Percentiles rank a stretch among this genome's conserved stretches.
Conservation (phyloP, 2,888 invertebrate genomes). For the Drosophila maculinotata region DNA sequence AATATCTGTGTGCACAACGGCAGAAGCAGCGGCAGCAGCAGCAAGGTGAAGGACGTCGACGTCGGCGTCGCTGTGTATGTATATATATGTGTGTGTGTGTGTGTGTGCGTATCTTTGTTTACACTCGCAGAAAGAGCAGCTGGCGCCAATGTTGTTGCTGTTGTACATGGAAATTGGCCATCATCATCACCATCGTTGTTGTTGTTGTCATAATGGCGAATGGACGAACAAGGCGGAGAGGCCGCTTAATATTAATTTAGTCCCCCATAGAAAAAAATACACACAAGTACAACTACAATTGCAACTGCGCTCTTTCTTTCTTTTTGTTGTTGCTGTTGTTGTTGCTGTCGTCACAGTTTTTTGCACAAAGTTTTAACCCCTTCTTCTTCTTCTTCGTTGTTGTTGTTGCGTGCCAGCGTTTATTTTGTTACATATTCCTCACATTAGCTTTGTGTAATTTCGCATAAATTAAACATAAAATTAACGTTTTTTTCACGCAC, state of each 20-base stretch:
- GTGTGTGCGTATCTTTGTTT: slow-evolving; percentile 62
- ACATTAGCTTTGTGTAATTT: slow-evolving; percentile 58
- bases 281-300: slow-evolving; percentile 25
- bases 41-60: slow-evolving; percentile 78
- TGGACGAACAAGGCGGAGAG: slow-evolving; percentile 28
- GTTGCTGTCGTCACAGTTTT: slow-evolving; percentile 75
- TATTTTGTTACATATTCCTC: slow-evolving; percentile 65
- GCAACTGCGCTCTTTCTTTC: slow-evolving; percentile 42
- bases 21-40: slow-evolving; percentile 36
- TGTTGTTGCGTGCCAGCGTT: slow-evolving; percentile 43
- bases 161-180: slow-evolving; percentile 61
- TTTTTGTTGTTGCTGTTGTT: slow-evolving; percentile 25
- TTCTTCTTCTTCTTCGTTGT: no score
- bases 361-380: slow-evolving; percentile 67
- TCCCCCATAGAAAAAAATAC: slow-evolving; percentile 33
- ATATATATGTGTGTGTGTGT: slow-evolving; percentile 14
- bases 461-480: slow-evolving; percentile 70
- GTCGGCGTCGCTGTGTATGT: slow-evolving; percentile 21
- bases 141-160: slow-evolving; percentile 40
- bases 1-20: slow-evolving; percentile 43
- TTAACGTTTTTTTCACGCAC: slow-evolving; percentile 66
- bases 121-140: slow-evolving; percentile 73
- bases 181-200: slow-evolving; percentile 32
- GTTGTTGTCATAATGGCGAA: slow-evolving; percentile 45
- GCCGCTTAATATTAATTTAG: slow-evolving; percentile 74